Conservation (phyloP, 2,888 invertebrate species). For the Seira sanloemensis region DNA sequence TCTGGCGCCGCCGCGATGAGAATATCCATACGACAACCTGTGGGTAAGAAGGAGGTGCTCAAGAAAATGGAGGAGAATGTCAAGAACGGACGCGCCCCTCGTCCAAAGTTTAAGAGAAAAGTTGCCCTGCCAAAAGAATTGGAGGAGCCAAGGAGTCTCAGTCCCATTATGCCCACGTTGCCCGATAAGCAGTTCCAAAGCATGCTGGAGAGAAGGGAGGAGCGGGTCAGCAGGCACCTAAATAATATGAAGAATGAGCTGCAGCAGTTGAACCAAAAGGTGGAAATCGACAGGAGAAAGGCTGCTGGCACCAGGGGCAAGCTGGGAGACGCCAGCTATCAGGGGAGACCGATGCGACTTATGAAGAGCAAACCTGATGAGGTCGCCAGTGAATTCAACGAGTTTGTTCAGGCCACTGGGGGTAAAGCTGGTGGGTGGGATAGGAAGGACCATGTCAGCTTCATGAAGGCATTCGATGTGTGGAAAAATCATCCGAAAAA, state of each 20-base stretch:
- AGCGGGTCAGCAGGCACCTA: conserved; percentile 18
- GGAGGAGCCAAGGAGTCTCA: conserved; percentile 20
- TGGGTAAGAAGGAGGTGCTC: not conserved
- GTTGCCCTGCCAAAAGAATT: not conserved
- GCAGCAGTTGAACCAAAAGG: conserved; percentile 37
- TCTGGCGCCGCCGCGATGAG: not conserved
- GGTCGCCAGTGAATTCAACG: conserved; percentile 29
- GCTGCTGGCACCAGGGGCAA: not conserved
- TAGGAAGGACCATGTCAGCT: conserved; percentile 53
- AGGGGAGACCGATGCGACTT: conserved; percentile 26
- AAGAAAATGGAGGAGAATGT: not conserved
- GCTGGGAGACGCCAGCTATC: not conserved
- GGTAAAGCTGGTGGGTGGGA: conserved; percentile 67
- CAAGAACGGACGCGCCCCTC: not conserved
- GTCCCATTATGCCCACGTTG: conserved; percentile 29
- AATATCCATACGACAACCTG: conserved; percentile 14
- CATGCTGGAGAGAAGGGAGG: conserved; percentile 35
- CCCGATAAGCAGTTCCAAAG: conserved; percentile 43
- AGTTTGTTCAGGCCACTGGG: conserved; percentile 65
- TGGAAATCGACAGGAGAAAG: conserved; percentile 33
- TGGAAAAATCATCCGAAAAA: conserved; percentile 44
- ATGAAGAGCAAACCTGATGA: conserved; percentile 11
- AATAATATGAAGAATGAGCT: conserved; percentile 37
- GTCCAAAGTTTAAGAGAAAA: not conserved
- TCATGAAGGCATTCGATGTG: conserved; percentile 38